phyloP scores from a whole-genome alignment of 2,888 invertebrate genomes.

The Patella ulyssiponensis region DNA sequence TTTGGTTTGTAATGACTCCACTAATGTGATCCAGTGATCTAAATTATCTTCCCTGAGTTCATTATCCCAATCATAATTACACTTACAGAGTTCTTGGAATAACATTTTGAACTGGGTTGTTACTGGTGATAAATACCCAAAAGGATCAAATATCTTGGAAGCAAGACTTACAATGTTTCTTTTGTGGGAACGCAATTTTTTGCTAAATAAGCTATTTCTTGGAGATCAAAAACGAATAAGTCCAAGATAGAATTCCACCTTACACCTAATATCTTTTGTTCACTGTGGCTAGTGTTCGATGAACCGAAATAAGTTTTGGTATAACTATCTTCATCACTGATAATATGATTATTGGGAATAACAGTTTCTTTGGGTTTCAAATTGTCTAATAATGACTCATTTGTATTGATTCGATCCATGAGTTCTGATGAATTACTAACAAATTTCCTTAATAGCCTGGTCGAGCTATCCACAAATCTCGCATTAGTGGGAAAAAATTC shows the following conservation, averaged over 20 bases:
- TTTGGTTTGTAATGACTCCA: neutral
- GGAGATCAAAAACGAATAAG: neutral
- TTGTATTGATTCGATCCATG: neutral
- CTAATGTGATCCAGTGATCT: neutral
- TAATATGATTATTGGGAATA: neutral
- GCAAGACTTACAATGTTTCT: neutral
- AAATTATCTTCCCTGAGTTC: neutral
- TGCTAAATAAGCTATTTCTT: neutral
- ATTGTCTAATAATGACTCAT: neutral
- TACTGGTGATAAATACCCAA: neutral
- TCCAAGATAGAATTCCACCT: neutral
- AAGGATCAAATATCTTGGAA: neutral
- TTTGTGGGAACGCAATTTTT: neutral
- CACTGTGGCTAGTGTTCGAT: neutral
- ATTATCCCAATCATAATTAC: neutral
- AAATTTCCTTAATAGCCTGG: no score
- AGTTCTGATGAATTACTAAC: neutral
- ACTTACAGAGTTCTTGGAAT: slow-evolving; percentile 2
- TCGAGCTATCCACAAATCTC: no score
- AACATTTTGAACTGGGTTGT: neutral
- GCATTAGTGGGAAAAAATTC: no score
- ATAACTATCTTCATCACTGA: neutral
- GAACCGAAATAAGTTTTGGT: neutral
- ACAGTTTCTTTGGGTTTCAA: neutral
- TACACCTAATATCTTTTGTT: neutral